Base-by-base conservation (phyloP, 2,113 vertebrate species). In the western clawed frog (Xenopus tropicalis) region DNA sequence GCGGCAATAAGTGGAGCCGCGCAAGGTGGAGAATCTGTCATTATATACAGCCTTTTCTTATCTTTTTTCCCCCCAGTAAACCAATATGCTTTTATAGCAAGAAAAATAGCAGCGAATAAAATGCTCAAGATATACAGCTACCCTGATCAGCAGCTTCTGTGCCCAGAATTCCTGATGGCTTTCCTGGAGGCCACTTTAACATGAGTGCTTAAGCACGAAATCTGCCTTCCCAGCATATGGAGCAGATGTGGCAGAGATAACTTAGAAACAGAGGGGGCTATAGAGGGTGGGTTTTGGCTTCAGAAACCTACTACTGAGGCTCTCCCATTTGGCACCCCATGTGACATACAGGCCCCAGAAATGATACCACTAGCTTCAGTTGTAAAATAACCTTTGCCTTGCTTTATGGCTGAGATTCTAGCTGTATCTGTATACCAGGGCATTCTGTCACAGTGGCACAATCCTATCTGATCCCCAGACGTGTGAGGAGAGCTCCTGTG, bases 181-280 rank as follows among this genome's bases (percentile, higher is more conserved):
- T 61, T 14, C 17, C 61, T 17, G 17, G 43, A 12, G 62, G 62
- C 62, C 43, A 21, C 37, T 64, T 44, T 43, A 64, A 64, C 62
- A 43, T 64, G 58, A 23, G 62, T 21, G 19, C 19, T 9, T 9
- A 20, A 20, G 29, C 19, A 43, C 19, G 62, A 37, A 42, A 64
- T 42, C 62, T 64, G 21, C 6, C 29, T 37, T 37, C 29, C 29
- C 29, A 37, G 29, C 29, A 8, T 9, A n/a, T 10, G 29, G 37
- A 64, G 29, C 62, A 64, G 25, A 64, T 64, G 62, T 42, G 16
- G 44, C 43, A 20, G 62, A 44, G 25, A 64, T 64, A 64, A 43
- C 5, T 1, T 9, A 17, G 4, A 11, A 17, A 48, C 29, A 2
- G 29, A 37, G 29, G 46, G 46, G 46, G 46, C 3, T 48, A 16